Evolutionary conservation across 2,113 vertebrate species (phyloP), one percentile per base, ranked within the genome.

Genomic region (Puma concolor): DNA sequence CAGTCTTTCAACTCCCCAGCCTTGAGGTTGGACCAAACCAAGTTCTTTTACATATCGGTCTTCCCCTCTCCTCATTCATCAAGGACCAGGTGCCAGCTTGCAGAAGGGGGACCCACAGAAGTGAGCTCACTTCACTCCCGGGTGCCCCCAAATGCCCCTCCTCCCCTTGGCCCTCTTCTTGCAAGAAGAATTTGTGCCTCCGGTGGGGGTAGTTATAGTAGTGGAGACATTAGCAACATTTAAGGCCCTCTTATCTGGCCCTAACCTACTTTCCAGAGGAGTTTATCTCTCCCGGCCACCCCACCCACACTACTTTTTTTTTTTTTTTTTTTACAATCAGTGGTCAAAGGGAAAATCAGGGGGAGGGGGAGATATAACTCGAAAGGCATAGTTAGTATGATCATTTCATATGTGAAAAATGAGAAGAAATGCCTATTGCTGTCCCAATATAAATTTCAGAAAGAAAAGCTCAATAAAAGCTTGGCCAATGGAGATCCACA

Each of bases 241-340:
- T 88, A 97, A 94, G 52, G 71, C 50, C 83, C n/a, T 94, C 94
- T 86, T 89, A 90, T 96, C 96, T 92, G 50, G 41, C 84, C 50
- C 88, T 92, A 92, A 84, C 66, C 74, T 96, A 33, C 74, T 91
- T 97, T 69, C 50, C 60, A 13, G 8, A 76, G 57, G 71, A 76
- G 48, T 31, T 96, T 95, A 94, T 95, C 93, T 94, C 77, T 63
- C 19, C 60, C 63, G 21, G 8, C 7, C 7, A 60, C 57, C 48
- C 23, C 33, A 60, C 41, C 41, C 85, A 57, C 66, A 79, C 50
- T 48, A 79, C 77, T 95, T 89, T 41, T 60, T 60, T 60, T 60
- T 54, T 60, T 54, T 52, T 57, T 57, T 57, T 57, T 50, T 94
- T 89, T 92, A 83, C 71, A 84, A 88, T 21, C 38, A 85, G 25